Conservation (phyloP, 1,140 invertebrate genomes). For the Hormaphis cornu region DNA sequence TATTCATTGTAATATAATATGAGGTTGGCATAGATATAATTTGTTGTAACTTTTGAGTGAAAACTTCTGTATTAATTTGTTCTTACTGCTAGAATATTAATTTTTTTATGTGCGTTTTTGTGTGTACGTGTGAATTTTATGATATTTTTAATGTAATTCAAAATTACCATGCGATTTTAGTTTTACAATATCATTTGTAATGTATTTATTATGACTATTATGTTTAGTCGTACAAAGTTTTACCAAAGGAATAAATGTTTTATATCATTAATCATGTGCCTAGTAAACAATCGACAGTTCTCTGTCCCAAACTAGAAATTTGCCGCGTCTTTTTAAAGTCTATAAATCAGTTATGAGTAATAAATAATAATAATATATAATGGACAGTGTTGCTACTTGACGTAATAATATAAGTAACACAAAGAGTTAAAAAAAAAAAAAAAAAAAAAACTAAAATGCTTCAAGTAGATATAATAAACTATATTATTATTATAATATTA, state of each 20-base stretch:
- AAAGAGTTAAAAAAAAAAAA: no score
- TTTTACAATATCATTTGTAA: background rate
- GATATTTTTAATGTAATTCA: conserved; percentile 14
- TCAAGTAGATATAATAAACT: no score
- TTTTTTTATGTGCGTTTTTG: background rate
- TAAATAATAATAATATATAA: no score
- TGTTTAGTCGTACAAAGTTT: conserved; percentile 1
- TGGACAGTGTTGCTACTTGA: no score
- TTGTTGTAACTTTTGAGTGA: background rate
- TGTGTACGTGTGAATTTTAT: background rate
- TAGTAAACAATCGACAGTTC: background rate
- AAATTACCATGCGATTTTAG: background rate
- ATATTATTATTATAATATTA: no score
- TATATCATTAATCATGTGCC: background rate
- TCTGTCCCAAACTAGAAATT: no score
- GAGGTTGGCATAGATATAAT: no score
- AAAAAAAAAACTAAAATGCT: no score
- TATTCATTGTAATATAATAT: no score
- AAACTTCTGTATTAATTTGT: background rate
- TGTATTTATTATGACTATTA: background rate
- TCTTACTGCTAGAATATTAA: background rate
- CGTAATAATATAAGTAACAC: no score
- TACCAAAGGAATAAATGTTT: conserved; percentile 13
- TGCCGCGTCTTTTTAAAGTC: no score
- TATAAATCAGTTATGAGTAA: no score